Percentiles rank a stretch among this genome's conserved stretches.
These are phyloP conservation scores for Samia ricini DNA, from an alignment of 1,140 invertebrate species.

Conservation along the genomic window DNA sequence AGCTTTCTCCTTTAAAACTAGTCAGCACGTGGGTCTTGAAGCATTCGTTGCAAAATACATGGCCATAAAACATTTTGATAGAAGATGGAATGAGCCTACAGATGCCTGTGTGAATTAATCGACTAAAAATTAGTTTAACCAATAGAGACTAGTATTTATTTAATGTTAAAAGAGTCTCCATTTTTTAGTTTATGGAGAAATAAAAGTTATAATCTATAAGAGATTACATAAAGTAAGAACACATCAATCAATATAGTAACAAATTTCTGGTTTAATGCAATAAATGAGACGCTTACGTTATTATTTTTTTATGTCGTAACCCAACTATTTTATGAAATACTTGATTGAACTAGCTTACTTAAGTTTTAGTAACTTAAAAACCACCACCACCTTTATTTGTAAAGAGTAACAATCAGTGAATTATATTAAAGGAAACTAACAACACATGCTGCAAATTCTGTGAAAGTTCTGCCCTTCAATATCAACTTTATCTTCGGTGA, in stretches of 20 bases:
- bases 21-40: slow-evolving; percentile 57
- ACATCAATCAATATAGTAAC: too few species aligned
- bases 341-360: too few species aligned
- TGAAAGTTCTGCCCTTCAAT: slow-evolving; percentile 67
- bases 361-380: too few species aligned
- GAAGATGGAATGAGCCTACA: slow-evolving; percentile 54
- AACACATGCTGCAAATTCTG: slow-evolving; percentile 61
- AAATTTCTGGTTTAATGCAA: too few species aligned
- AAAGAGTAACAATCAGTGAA: background rate
- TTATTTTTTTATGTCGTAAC: too few species aligned
- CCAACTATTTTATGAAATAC: too few species aligned
- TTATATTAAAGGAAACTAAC: slow-evolving; percentile 38
- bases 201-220: too few species aligned
- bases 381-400: background rate
- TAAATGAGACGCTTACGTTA: too few species aligned
- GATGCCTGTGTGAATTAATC: slow-evolving; percentile 38
- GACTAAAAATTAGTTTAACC: background rate
- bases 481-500: slow-evolving; percentile 53
- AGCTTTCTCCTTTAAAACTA: slow-evolving; percentile 41
- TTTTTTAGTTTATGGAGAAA: too few species aligned
- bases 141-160: too few species aligned
- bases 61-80: slow-evolving; percentile 67
- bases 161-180: too few species aligned
- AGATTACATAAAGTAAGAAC: too few species aligned
- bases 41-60: slow-evolving; percentile 63